Conservation (phyloP, 2,888 invertebrate species). For the Hypercompe scribonia region DNA sequence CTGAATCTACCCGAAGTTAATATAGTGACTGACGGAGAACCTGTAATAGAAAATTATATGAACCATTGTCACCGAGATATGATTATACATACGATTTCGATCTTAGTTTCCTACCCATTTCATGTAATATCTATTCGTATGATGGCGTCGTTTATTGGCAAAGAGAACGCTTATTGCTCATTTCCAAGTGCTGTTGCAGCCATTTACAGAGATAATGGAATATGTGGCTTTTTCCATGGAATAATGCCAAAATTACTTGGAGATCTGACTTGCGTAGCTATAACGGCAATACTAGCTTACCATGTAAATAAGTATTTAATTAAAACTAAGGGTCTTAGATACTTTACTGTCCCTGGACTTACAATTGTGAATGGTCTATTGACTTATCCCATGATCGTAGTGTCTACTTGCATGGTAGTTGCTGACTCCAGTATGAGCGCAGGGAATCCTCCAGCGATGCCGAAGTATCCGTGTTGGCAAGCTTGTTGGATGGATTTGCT, state of each 20-base stretch:
- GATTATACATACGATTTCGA: constrained; percentile 91
- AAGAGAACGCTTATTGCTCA: constrained; percentile 94
- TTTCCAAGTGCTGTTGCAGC: constrained; percentile 91
- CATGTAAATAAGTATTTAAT: constrained; percentile 93
- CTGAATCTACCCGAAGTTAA: constrained; percentile 81
- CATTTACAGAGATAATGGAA: constrained; percentile 95
- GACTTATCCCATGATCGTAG: constrained; percentile 97
- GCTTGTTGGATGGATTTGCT: constrained; percentile 94
- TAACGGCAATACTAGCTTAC: constrained; percentile 92
- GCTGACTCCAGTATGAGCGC: constrained; percentile 92
- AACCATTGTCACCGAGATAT: constrained; percentile 89
- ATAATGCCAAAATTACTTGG: constrained; percentile 94
- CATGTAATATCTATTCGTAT: constrained; percentile 96
- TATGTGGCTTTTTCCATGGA: constrained; percentile 95
- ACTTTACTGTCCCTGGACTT: constrained; percentile 85
- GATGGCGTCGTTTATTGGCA: constrained; percentile 98
- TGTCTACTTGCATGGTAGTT: constrained; percentile 96
- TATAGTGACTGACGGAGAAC: constrained; percentile 80
- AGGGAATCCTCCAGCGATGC: constrained; percentile 94
- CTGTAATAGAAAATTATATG: constrained; percentile 81
- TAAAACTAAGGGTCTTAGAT: constrained; percentile 89
- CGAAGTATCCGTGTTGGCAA: constrained; percentile 92
- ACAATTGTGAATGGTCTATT: constrained; percentile 93
- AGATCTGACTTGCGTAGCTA: constrained; percentile 92
- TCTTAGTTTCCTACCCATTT: constrained; percentile 95